Evolutionary conservation across 2,888 invertebrate species (phyloP), one percentile per base, ranked within the genome.

Genomic region (Chymomyza procnemis): DNA sequence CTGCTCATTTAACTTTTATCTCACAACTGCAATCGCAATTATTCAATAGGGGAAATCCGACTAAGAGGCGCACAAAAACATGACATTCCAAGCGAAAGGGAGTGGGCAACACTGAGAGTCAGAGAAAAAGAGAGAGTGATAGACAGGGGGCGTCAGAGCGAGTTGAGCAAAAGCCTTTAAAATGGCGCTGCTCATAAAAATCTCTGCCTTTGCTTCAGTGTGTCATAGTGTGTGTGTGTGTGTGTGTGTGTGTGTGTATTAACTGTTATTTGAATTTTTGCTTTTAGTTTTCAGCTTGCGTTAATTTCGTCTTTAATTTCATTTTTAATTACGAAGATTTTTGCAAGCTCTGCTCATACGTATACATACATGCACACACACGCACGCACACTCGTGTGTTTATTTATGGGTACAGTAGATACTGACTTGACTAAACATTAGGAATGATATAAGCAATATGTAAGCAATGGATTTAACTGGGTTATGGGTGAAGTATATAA

Each of bases 1-100:
- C 85, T 79, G 88, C 80, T 89, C 88, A 88, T 88, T 88, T 86
- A 88, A 88, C 88, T 80, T 87, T 88, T 80, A 89, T 86, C 82
- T 79, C 67, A 50, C 75, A 75, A 76, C 79, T 80, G 77, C 83
- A 87, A 88, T 87, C 82, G 78, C 79, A 85, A 87, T 88, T 88
- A 89, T 87, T 88, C 81, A 88, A 85, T 85, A 81, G 79, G 81
- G 79, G 85, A 87, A 82, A 84, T 80, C 75, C 79, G 76, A 63
- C 61, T 58, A 67, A 30, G 56, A 21, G 21, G 34, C 60, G 56
- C 19, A 50, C 19, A 50, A 50, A 50, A 50, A 19, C 50, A 50
- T 19, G 26, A 48, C 61, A 52, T n/a, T 16, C 4, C 6, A n/a
- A 16, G 61, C 26, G 34, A 12, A 14, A 12, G 34, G 12, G 34